Evolutionary conservation across 2,888 invertebrate genomes (phyloP).

Genomic region (Drosophila longiperda): DNA sequence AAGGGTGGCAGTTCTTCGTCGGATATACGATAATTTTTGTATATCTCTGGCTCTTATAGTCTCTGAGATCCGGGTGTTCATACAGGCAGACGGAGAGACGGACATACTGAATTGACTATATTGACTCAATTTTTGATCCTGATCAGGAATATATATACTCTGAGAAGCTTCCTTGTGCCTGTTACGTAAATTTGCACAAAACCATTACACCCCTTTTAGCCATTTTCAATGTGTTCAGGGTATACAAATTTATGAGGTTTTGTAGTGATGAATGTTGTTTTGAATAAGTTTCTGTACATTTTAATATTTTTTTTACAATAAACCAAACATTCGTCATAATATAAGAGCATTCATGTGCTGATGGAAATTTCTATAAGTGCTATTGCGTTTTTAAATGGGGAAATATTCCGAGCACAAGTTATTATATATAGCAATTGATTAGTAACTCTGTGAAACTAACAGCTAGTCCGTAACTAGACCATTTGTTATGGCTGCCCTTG

Average conservation of each 20-base stretch:
- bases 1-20: too few relatives aligned
- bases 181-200: too few relatives aligned
- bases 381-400: not conserved
- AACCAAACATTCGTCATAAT: not conserved
- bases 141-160: too few relatives aligned
- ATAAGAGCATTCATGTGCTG: not conserved
- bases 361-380: not conserved
- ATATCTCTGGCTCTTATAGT: too few relatives aligned
- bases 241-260: not conserved
- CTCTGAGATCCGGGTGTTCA: too few relatives aligned
- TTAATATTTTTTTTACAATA: not conserved
- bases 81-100: too few relatives aligned
- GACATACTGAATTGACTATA: too few relatives aligned
- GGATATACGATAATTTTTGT: too few relatives aligned
- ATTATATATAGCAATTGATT: not conserved
- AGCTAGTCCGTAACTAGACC: not conserved
- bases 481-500: constrained; percentile 3
- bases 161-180: too few relatives aligned
- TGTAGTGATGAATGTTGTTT: not conserved
- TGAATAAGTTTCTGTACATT: not conserved
- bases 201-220: too few relatives aligned
- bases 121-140: too few relatives aligned
- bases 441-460: not conserved
- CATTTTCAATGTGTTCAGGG: too few relatives aligned
- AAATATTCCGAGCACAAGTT: not conserved